Conservation (phyloP, 2,797 vertebrate genomes). For the Serranus cabrilla region DNA sequence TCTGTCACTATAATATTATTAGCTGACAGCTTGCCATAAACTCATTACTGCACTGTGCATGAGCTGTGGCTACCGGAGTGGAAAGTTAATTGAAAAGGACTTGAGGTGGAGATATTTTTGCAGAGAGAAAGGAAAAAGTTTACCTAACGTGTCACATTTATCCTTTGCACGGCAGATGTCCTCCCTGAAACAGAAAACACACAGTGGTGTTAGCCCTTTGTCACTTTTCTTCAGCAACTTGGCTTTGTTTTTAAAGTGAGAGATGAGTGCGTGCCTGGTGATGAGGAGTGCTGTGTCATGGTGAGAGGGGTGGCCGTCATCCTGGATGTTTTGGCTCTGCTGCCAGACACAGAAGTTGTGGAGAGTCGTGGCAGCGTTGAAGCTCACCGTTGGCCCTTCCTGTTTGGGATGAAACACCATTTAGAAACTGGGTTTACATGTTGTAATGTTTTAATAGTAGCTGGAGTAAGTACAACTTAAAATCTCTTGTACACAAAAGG, state of each 20-base stretch:
- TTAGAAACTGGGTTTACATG: background rate
- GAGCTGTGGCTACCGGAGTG: conserved; percentile 45
- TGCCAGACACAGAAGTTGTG: conserved; percentile 98
- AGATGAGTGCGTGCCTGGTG: conserved; percentile 87
- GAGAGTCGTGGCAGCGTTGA: conserved; percentile 94
- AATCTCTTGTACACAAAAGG: background rate
- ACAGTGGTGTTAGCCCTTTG: conserved; percentile 2
- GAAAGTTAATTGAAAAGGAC: conserved; percentile 53
- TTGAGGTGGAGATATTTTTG: conserved; percentile 24
- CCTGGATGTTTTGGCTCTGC: conserved; percentile 91
- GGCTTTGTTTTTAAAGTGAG: background rate
- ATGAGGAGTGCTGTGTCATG: conserved; percentile 97
- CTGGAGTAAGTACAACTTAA: background rate
- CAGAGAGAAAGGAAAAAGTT: conserved; percentile 69
- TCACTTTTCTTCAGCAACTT: background rate
- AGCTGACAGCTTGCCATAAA: conserved; percentile 71
- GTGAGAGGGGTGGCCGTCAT: conserved; percentile 93
- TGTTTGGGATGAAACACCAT: conserved; percentile 65
- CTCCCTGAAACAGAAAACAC: conserved; percentile 85
- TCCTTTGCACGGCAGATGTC: conserved; percentile 97
- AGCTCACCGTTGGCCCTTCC: conserved; percentile 95
- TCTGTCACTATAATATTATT: conserved; percentile 76
- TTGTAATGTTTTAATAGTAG: background rate
- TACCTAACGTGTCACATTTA: conserved; percentile 98
- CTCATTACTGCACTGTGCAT: conserved; percentile 65